These are phyloP conservation scores for Neolamprologus longior DNA, from an alignment of 2,113 vertebrate species.

Conservation along the genomic window DNA sequence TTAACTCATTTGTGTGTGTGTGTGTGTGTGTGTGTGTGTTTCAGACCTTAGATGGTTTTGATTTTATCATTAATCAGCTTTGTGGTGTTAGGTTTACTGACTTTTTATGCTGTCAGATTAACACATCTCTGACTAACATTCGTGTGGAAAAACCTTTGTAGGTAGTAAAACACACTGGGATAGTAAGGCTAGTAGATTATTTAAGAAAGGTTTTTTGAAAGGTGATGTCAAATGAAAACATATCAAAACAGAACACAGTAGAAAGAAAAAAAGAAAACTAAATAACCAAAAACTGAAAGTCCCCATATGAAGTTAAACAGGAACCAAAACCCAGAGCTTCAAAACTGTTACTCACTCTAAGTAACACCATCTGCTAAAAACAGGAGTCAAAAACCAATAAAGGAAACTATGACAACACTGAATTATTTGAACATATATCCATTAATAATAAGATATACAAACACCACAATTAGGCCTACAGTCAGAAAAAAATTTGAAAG, in stretches of 20 bases:
- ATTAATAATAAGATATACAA: neutral
- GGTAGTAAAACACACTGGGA: neutral
- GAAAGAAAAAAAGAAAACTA: neutral
- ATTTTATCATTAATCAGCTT: too few species aligned
- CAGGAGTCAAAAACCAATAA: neutral
- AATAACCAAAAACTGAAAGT: neutral
- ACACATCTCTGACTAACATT: too few species aligned
- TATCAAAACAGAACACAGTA: neutral
- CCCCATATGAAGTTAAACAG: neutral
- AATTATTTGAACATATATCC: neutral
- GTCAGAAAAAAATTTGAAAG: neutral
- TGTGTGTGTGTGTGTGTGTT: too few species aligned
- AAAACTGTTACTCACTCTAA: neutral
- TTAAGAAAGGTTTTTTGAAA: neutral
- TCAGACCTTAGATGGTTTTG: too few species aligned
- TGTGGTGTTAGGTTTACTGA: too few species aligned
- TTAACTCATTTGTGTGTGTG: too few species aligned
- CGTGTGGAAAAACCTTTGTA: neutral
- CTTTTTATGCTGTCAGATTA: too few species aligned
- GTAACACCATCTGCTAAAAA: neutral
- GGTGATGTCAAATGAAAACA: neutral
- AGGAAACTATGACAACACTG: fast-evolving
- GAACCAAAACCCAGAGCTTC: neutral
- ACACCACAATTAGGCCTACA: neutral
- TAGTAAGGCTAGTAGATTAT: neutral